Conservation (phyloP, 2,888 invertebrate species). For the Sesia apiformis region DNA sequence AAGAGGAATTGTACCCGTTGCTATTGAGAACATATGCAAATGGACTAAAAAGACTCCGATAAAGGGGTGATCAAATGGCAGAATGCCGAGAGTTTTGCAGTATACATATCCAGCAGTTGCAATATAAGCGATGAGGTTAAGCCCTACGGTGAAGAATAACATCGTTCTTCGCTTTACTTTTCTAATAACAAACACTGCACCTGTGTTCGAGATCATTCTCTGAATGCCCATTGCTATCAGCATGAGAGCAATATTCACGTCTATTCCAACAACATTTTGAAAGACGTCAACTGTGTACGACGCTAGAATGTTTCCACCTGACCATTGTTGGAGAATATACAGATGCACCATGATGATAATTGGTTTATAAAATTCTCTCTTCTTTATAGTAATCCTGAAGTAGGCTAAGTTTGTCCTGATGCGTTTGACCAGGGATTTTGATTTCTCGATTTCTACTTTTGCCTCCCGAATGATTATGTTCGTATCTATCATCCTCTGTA, state of each 20-base stretch:
- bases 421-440: slow-evolving; percentile 21
- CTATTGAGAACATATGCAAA: slow-evolving; percentile 65
- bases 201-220: slow-evolving; percentile 40
- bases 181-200: slow-evolving; percentile 45
- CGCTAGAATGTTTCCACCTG: slow-evolving; percentile 35
- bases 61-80: slow-evolving; percentile 32
- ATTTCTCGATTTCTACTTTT: slow-evolving; percentile 20
- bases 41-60: slow-evolving; percentile 38
- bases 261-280: slow-evolving; percentile 32
- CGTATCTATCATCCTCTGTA: slow-evolving; percentile 38
- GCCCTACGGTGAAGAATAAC: slow-evolving; percentile 29
- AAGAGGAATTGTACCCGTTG: slow-evolving; percentile 74
- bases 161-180: slow-evolving; percentile 47
- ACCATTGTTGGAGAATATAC: slow-evolving; percentile 36
- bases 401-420: slow-evolving; percentile 23
- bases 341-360: slow-evolving; percentile 42
- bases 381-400: slow-evolving; percentile 24
- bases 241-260: slow-evolving; percentile 32
- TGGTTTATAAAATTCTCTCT: slow-evolving; percentile 42
- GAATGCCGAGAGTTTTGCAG: slow-evolving; percentile 20
- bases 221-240: slow-evolving; percentile 45
- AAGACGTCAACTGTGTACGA: slow-evolving; percentile 42
- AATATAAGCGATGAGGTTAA: slow-evolving; percentile 35
- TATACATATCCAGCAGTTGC: slow-evolving; percentile 36
- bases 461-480: slow-evolving; percentile 30